phyloP scores from a whole-genome alignment of 1,140 invertebrate genomes.

The Branchinecta lynchi region DNA sequence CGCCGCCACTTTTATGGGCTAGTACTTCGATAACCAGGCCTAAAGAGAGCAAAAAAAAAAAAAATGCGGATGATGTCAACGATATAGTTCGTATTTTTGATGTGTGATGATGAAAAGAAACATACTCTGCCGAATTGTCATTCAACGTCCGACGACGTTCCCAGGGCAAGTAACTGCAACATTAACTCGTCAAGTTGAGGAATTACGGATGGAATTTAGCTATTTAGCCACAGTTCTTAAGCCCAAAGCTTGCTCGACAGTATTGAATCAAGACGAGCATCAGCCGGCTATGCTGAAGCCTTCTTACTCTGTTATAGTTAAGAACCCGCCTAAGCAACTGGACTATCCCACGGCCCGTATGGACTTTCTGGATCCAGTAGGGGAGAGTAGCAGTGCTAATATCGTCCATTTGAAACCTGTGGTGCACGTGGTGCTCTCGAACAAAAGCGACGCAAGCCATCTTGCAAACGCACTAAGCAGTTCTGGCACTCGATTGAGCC shows the following conservation, averaged over 20 bases:
- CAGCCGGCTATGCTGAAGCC: slow-evolving; percentile 2
- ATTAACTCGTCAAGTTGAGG: background rate
- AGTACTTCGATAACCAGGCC: background rate
- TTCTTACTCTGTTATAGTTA: slow-evolving; percentile 2
- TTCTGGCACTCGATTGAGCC: background rate
- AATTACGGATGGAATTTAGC: background rate
- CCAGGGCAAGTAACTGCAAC: background rate
- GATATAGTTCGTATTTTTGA: background rate
- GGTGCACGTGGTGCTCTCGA: background rate
- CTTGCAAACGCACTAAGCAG: background rate
- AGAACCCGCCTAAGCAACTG: background rate
- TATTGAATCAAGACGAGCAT: background rate
- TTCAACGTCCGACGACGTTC: background rate
- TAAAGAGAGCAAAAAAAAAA: background rate
- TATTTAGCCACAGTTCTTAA: slow-evolving; percentile 1
- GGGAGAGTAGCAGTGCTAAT: background rate
- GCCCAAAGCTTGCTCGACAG: background rate
- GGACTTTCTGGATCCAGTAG: background rate
- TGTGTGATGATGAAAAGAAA: slow-evolving; percentile 1
- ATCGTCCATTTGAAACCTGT: background rate
- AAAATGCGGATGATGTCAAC: background rate
- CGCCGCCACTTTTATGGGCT: slow-evolving; percentile 1
- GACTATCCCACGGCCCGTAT: background rate
- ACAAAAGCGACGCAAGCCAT: background rate
- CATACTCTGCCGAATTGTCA: background rate